Base-by-base conservation (phyloP, 2,797 vertebrate species). In the Crax fasciolata region DNA sequence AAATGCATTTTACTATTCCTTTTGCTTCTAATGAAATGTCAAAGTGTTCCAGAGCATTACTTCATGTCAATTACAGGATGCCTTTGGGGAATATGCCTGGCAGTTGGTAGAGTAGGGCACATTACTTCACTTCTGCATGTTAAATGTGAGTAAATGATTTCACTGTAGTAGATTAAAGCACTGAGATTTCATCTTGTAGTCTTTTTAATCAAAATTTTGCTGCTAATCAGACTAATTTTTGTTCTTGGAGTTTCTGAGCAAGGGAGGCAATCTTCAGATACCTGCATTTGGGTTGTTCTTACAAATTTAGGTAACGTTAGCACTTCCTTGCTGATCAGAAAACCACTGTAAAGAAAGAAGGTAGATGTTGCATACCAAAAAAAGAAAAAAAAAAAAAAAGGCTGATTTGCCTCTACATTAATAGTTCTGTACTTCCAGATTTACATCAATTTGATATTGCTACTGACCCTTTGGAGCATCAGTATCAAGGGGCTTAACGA, bases 21-120 rank as follows among this genome's bases (percentile, higher is more conserved):
- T 90, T 82, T 85, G 19, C 73, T 61, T 61, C 43, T 93, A 81
- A 91, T 93, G 66, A 94, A 87, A 86, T 89, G 72, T 79, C 75
- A 39, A 41, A 87, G 48, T 39, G 35, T 66, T 93, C 54, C 38
- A 73, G 68, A 44, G 54, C 58, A 66, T 93, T 95, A 81, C 6
- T 0, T 95, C 66, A 78, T 58, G 79, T 87, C 84, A 85, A 27
- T 91, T 96, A 89, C 75, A 94, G 62, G 46, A 54, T 90, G 65
- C 81, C 84, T 87, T 74, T 93, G 79, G 79, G 73, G 91, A 92
- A 78, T 79, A 41, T 86, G 75, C 81, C 75, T 87, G 57, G 57
- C 35, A 93, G 58, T 93, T 74, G 74, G 43, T 85, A 84, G 74
- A 77, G 35, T 48, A 90, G 67, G 71, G 59, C 55, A 84, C 13